Evolutionary conservation across 2,113 vertebrate genomes (phyloP), one percentile per base, ranked within the genome.

Genomic region (Cephalopholis sonnerati): DNA sequence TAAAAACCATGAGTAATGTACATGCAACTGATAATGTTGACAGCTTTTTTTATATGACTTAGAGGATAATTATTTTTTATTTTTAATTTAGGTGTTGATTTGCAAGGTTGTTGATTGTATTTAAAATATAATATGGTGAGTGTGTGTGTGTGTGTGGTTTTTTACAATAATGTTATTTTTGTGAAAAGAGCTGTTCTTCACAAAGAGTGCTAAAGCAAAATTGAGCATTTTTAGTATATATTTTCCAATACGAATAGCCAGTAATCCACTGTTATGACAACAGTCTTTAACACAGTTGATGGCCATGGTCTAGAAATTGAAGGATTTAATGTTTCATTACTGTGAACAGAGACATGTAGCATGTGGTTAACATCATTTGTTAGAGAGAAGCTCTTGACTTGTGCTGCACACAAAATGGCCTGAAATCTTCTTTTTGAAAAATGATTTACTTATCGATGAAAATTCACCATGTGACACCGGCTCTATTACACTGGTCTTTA

Each of bases 1-100:
- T 92, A 93, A 89, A 89, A 80, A 71, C 70, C 74, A 69, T 54
- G 67, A 91, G 79, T 86, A 83, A 86, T 88, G 84, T 89, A 84
- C 83, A 86, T 90, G 88, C 63, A 74, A 48, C 83, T 90, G 90
- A 89, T 86, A 90, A 86, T 78, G 74, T 72, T 72, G 67, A 67
- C 75, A 82, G 73, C 46, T n/a, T 76, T 82, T 36, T 69, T 55
- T 71, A 67, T 79, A 81, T 58, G 77, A 64, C 70, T 85, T 63
- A 15, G 36, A 73, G 41, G 8, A 79, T 41, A 27, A 71, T 90
- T 80, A 7, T 72, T 29, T 68, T 73, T 55, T 57, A n/a, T 67
- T 58, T 63, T 54, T 3, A 58, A 48, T 36, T 54, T 22, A 41
- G 27, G 36, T 85, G 74, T 74, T 53, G 32, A 76, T 83, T 78